Evolutionary conservation across 2,797 vertebrate genomes (phyloP).

Genomic region (Melanotaenia maccullochi): DNA sequence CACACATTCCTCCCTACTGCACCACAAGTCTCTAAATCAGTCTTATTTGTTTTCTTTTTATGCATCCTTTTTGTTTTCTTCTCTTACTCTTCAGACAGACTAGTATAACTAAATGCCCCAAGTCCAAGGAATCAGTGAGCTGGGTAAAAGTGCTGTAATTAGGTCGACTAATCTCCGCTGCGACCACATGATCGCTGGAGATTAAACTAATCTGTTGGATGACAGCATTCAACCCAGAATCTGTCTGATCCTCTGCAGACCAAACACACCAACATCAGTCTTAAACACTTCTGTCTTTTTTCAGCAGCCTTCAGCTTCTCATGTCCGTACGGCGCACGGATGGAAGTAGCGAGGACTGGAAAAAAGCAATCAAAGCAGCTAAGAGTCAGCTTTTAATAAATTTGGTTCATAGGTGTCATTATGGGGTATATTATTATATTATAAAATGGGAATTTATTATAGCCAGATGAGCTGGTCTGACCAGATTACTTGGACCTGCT

Average conservation of each 20-base stretch:
- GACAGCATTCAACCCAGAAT: conserved; percentile 55
- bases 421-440: neutral
- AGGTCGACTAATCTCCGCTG: conserved; percentile 58
- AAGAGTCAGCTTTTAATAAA: neutral
- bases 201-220: conserved; percentile 63
- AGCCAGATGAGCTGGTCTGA: neutral
- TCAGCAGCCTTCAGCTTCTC: conserved; percentile 60
- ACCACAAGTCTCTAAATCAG: conserved; percentile 37
- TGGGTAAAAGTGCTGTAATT: conserved; percentile 60
- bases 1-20: conserved; percentile 53
- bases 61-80: conserved; percentile 12
- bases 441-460: neutral
- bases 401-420: conserved; percentile 30
- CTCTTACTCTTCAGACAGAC: conserved; percentile 23
- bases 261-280: conserved; percentile 52
- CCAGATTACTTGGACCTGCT: neutral
- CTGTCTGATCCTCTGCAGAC: conserved; percentile 52
- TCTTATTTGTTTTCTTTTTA: conserved; percentile 38
- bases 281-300: conserved; percentile 49
- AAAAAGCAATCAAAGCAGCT: conserved; percentile 24
- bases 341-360: conserved; percentile 43
- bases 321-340: conserved; percentile 34
- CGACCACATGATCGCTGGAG: conserved; percentile 53
- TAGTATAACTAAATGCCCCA: conserved; percentile 46
- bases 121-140: conserved; percentile 48